phyloP scores from a whole-genome alignment of 2,888 invertebrate species.

The Caenorhabditis angaria region DNA sequence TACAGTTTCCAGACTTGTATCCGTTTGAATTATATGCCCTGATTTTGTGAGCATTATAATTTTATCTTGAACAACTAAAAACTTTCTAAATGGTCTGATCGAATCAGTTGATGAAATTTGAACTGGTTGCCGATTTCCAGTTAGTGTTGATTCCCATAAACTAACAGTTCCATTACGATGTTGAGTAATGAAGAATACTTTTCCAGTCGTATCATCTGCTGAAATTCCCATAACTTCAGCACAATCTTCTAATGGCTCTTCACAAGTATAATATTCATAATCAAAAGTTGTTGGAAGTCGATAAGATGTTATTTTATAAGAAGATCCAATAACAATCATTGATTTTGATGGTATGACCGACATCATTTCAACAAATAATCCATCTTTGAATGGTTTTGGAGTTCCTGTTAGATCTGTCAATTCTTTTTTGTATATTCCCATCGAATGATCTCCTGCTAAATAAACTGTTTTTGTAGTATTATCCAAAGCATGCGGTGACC shows the following conservation, averaged over 20 bases:
- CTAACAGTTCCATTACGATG: conserved; percentile 40
- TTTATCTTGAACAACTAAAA: conserved; percentile 56
- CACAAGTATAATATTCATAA: conserved; percentile 63
- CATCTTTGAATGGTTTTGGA: conserved; percentile 36
- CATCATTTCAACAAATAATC: conserved; percentile 37
- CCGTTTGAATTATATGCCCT: conserved; percentile 60
- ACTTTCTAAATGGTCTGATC: conserved; percentile 44
- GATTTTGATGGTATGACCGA: conserved; percentile 48
- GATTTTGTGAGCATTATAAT: conserved; percentile 63
- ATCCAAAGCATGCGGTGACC: conserved; percentile 30
- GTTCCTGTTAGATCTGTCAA: conserved; percentile 21
- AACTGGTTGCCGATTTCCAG: conserved; percentile 26
- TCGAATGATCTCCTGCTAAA: conserved; percentile 43
- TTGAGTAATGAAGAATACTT: conserved; percentile 42
- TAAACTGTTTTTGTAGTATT: conserved; percentile 44
- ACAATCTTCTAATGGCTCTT: conserved; percentile 54
- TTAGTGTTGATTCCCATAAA: conserved; percentile 43
- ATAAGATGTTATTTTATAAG: conserved; percentile 65
- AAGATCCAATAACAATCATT: conserved; percentile 58
- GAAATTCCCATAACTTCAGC: conserved; percentile 67
- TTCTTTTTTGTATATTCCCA: conserved; percentile 42
- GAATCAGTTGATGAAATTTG: conserved; percentile 15
- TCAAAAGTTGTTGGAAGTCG: conserved; percentile 67
- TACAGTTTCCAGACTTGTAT: conserved; percentile 39
- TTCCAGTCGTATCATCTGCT: conserved; percentile 53